These are phyloP conservation scores for Cheirogaleus major DNA, from an alignment of 2,797 vertebrate genomes.

Conservation along the genomic window DNA sequence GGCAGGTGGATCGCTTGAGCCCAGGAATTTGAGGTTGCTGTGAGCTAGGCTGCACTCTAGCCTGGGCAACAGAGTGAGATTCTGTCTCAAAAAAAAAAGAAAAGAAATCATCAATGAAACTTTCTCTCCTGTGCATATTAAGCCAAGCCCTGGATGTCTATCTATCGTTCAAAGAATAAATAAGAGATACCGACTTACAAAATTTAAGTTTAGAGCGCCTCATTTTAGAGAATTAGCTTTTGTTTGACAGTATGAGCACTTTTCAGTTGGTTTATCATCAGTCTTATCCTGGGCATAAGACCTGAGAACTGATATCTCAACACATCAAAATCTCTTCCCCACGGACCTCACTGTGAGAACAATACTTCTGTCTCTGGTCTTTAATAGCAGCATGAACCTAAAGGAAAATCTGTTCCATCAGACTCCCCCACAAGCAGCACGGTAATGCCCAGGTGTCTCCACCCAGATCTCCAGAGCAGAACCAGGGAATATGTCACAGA, in stretches of 20 bases:
- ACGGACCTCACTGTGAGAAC: neutral
- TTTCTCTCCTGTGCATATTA: neutral
- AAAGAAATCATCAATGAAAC: neutral
- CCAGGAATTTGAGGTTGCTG: no score
- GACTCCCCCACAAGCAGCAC: neutral
- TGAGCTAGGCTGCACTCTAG: no score
- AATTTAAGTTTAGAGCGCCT: neutral
- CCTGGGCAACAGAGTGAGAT: no score
- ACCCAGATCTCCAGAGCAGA: neutral
- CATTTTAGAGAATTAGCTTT: neutral
- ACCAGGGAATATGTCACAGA: neutral
- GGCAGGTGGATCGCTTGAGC: no score
- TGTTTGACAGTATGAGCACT: neutral
- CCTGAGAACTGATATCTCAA: neutral
- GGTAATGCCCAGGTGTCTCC: neutral
- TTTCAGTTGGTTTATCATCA: neutral
- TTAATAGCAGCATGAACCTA: neutral
- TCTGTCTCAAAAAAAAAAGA: no score
- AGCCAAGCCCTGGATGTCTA: neutral
- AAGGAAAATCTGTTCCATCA: neutral
- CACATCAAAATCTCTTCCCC: neutral
- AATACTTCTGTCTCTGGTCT: neutral
- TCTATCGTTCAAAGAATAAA: neutral
- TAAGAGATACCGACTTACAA: neutral
- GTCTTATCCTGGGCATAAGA: neutral